Conservation (phyloP, 2,797 vertebrate species). For the Brachymystax lenok region DNA sequence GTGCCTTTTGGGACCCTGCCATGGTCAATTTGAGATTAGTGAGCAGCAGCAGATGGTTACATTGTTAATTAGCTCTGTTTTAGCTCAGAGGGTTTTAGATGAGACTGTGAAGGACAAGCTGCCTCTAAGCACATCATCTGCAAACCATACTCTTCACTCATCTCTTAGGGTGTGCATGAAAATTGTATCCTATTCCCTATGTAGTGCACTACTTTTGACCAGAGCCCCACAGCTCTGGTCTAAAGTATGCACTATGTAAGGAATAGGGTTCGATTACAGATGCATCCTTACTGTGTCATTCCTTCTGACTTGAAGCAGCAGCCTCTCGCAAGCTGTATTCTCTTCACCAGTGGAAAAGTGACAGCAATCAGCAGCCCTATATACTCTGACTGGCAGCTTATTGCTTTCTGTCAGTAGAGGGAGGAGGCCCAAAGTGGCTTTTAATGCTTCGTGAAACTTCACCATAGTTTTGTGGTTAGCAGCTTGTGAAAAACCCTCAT, state of each 20-base stretch:
- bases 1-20: not conserved
- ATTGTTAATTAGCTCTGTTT: not conserved
- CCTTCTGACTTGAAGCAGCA: not conserved
- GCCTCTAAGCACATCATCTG: no score
- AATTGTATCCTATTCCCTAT: no score
- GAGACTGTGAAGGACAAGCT: not conserved
- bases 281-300: not conserved
- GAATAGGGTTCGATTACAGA: no score
- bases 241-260: no score
- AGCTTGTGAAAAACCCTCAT: slow-evolving; percentile 23
- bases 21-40: not conserved
- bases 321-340: not conserved
- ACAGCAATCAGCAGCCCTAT: not conserved
- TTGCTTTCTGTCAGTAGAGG: not conserved
- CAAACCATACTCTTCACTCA: no score
- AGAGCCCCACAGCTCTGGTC: no score
- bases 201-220: no score
- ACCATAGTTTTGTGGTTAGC: slow-evolving; percentile 16
- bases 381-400: not conserved
- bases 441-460: not conserved
- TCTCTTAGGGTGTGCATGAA: no score
- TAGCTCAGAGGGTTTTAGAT: not conserved
- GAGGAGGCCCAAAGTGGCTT: not conserved
- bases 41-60: not conserved
- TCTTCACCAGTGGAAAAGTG: not conserved